Evolutionary conservation across 2,797 vertebrate genomes (phyloP).

Genomic region (Tachyglossus aculeatus): DNA sequence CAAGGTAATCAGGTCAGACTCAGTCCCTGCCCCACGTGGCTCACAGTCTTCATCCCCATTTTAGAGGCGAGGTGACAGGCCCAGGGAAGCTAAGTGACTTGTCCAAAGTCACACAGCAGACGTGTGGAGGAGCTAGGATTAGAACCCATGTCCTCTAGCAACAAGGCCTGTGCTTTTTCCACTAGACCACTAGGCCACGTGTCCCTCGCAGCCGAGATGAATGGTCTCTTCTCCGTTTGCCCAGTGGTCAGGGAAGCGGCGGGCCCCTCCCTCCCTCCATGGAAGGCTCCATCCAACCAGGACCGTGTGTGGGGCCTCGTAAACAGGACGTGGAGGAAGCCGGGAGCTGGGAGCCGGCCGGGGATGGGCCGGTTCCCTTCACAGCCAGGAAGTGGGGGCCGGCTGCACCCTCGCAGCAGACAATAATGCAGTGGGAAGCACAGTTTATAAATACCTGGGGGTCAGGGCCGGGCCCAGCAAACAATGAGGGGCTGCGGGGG

Average conservation of each 20-base stretch:
- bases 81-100: too few species aligned
- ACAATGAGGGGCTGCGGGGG: conserved; percentile 67
- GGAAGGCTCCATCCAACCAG: too few species aligned
- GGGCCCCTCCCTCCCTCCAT: too few species aligned
- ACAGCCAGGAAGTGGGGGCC: conserved; percentile 62
- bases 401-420: conserved; percentile 57
- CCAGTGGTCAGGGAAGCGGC: conserved; percentile 33
- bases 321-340: conserved; percentile 79
- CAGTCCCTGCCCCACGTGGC: too few species aligned
- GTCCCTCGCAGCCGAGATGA: neutral
- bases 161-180: too few species aligned
- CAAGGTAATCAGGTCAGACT: too few species aligned
- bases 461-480: conserved; percentile 69
- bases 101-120: too few species aligned
- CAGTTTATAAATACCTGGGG: conserved; percentile 75
- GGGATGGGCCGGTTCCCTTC: conserved; percentile 21
- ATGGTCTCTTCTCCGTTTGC: fast-evolving
- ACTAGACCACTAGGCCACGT: too few species aligned
- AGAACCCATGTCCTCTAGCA: too few species aligned
- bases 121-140: too few species aligned
- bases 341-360: conserved; percentile 48
- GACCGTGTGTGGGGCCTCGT: conserved; percentile 54
- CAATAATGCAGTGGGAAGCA: conserved; percentile 72
- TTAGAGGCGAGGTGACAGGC: too few species aligned
- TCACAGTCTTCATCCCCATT: too few species aligned